Percentiles rank a stretch among this genome's conserved stretches.
Evolutionary conservation across 2,797 vertebrate genomes (phyloP).

Genomic region (Megaceryle alcyon): DNA sequence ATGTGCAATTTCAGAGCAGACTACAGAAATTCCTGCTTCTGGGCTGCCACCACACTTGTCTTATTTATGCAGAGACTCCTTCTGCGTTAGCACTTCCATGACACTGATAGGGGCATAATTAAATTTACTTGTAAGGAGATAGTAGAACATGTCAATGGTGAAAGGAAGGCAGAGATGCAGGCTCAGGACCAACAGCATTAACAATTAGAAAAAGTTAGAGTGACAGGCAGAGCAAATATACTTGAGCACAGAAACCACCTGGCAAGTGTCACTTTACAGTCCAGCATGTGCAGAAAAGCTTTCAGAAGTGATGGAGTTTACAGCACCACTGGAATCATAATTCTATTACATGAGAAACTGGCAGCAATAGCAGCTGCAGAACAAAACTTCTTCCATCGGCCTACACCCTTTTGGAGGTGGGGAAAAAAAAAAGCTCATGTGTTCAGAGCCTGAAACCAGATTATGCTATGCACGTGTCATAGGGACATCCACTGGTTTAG

Average conservation of each 20-base stretch:
- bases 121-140: background rate
- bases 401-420: background rate
- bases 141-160: background rate
- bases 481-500: background rate
- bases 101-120: background rate
- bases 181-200: background rate
- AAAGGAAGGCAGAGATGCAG: background rate
- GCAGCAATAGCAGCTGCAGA: background rate
- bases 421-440: background rate
- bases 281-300: conserved; percentile 32
- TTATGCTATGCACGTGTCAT: background rate
- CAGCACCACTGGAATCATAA: background rate
- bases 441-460: background rate
- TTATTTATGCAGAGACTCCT: background rate
- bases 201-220: background rate
- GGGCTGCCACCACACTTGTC: background rate
- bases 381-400: background rate
- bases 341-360: background rate
- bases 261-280: conserved; percentile 26
- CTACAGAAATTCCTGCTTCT: background rate
- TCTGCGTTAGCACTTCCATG: background rate
- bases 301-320: conserved; percentile 24
- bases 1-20: background rate
- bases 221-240: background rate
- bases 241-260: conserved; percentile 32